Evolutionary conservation across 2,888 invertebrate species (phyloP).

Genomic region (Calephelis perditalis): DNA sequence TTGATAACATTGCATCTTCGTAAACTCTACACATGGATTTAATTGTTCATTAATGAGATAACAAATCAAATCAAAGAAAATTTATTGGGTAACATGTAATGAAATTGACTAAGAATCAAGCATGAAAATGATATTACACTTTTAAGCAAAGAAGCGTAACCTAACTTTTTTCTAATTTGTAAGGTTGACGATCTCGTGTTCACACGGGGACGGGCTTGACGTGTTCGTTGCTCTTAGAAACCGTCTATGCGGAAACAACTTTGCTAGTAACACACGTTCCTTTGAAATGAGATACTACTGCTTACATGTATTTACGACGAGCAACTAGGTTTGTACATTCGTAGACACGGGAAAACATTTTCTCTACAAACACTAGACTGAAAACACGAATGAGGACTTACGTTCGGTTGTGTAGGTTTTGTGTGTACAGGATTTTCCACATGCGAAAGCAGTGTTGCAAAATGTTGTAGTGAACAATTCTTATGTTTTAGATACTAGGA

Average conservation of each 20-base stretch:
- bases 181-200: slow-evolving; percentile 75
- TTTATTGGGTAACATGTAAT: no score
- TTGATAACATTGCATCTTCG: slow-evolving; percentile 23
- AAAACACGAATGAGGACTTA: slow-evolving; percentile 43
- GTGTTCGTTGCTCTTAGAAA: slow-evolving; percentile 63
- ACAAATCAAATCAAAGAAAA: no score
- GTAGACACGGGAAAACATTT: slow-evolving; percentile 49
- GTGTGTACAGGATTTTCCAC: slow-evolving; percentile 55
- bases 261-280: slow-evolving; percentile 74
- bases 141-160: slow-evolving; percentile 39
- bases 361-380: slow-evolving; percentile 52
- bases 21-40: slow-evolving; percentile 6
- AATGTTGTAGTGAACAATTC: slow-evolving; percentile 66
- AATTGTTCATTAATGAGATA: slow-evolving; percentile 27
- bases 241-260: slow-evolving; percentile 75
- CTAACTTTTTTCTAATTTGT: slow-evolving; percentile 70
- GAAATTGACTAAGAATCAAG: neutral
- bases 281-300: slow-evolving; percentile 72
- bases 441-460: slow-evolving; percentile 47
- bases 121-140: slow-evolving; percentile 13
- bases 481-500: slow-evolving; percentile 63
- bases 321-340: slow-evolving; percentile 19
- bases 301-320: slow-evolving; percentile 44
- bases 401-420: slow-evolving; percentile 41
- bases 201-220: slow-evolving; percentile 64